Percentiles rank a stretch among this genome's conserved stretches.
phyloP scores from a whole-genome alignment of 1,140 invertebrate genomes.

The Diorhabda sublineata region DNA sequence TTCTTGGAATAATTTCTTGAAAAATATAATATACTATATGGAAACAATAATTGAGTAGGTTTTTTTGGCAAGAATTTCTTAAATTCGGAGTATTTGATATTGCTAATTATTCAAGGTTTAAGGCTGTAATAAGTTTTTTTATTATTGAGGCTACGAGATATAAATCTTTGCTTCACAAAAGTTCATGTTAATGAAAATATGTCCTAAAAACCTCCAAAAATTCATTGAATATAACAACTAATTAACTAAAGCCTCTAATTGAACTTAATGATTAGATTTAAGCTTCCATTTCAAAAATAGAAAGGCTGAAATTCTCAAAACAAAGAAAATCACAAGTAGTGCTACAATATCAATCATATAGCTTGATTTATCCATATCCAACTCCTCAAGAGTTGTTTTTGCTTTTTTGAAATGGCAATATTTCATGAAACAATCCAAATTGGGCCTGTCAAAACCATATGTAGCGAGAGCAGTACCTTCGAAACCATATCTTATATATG shows the following conservation, averaged over 20 bases:
- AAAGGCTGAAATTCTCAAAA: constrained; percentile 82
- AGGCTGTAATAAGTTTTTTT: too few species aligned
- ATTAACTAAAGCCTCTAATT: not conserved
- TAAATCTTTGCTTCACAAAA: too few species aligned
- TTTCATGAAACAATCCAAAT: constrained; percentile 70
- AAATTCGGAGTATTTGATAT: too few species aligned
- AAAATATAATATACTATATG: too few species aligned
- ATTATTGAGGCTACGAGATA: too few species aligned
- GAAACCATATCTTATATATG: constrained; percentile 93
- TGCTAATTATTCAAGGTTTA: too few species aligned
- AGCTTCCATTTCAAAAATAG: constrained; percentile 89
- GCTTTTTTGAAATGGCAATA: constrained; percentile 91
- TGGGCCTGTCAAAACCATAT: constrained; percentile 79
- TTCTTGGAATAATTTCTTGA: too few species aligned
- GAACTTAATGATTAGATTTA: constrained; percentile 64
- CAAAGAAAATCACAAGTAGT: constrained; percentile 80
- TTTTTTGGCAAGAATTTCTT: too few species aligned
- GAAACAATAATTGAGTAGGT: too few species aligned
- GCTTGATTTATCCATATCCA: constrained; percentile 75
- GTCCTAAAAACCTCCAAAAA: too few species aligned
- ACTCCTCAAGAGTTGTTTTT: constrained; percentile 82
- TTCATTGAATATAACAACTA: too few species aligned
- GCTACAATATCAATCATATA: constrained; percentile 78
- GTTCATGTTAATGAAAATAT: too few species aligned
- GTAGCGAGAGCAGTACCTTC: constrained; percentile 92